Percentiles rank a stretch among this genome's conserved stretches.
These are phyloP conservation scores for Forficula auricularia DNA, from an alignment of 1,140 invertebrate genomes.

Conservation along the genomic window DNA sequence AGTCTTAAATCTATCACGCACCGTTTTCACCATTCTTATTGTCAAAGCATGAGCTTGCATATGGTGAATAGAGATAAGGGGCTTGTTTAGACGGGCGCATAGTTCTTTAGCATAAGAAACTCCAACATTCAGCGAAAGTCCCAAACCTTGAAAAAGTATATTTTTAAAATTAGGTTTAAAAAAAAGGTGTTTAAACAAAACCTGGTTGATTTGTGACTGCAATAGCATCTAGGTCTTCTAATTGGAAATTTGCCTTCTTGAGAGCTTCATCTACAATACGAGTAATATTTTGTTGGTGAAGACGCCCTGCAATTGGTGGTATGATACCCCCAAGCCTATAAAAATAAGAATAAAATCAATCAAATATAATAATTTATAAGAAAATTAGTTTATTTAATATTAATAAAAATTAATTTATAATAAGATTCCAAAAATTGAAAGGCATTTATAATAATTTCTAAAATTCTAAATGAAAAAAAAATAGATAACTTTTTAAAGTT, in stretches of 20 bases:
- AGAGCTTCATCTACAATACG: slow-evolving; percentile 52
- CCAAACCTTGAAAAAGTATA: too few relatives aligned
- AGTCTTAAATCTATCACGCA: too few relatives aligned
- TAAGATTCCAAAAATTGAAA: too few relatives aligned
- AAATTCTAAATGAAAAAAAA: too few relatives aligned
- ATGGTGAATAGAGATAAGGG: slow-evolving; percentile 90
- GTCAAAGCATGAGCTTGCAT: slow-evolving; percentile 98
- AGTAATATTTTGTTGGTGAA: slow-evolving; percentile 68
- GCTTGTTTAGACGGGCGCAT: slow-evolving; percentile 48
- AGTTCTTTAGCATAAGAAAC: slow-evolving; percentile 69
- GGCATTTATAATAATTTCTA: too few relatives aligned
- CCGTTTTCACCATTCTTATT: slow-evolving; percentile 48
- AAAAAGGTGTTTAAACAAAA: too few relatives aligned
- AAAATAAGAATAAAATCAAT: slow-evolving; percentile 15
- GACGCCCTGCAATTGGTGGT: slow-evolving; percentile 60
- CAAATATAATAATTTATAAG: too few relatives aligned
- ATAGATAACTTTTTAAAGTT: too few relatives aligned
- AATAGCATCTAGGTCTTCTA: slow-evolving; percentile 73
- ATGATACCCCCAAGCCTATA: slow-evolving; percentile 78
- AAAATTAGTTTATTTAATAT: too few relatives aligned
- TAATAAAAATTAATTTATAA: too few relatives aligned
- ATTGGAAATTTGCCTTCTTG: slow-evolving; percentile 36
- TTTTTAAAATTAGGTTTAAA: too few relatives aligned
- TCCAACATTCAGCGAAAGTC: slow-evolving; percentile 63
- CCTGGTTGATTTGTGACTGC: slow-evolving; percentile 80